Percentiles rank a stretch among this genome's conserved stretches.
Conservation (phyloP, 1,140 invertebrate species). For the Bombus confusus region DNA sequence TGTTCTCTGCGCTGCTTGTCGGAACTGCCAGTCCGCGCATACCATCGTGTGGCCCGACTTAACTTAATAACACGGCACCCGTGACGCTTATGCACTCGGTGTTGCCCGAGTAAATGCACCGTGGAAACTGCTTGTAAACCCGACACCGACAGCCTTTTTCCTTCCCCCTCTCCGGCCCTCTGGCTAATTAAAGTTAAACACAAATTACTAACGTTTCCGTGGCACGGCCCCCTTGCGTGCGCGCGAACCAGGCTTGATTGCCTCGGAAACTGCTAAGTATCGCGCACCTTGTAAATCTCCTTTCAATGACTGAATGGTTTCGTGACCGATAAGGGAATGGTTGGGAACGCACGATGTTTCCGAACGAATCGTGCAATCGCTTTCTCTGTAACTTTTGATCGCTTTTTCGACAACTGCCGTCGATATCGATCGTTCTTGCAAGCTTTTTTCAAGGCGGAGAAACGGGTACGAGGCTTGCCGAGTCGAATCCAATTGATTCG, state of each 20-base stretch:
- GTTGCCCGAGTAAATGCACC: slow-evolving; percentile 55
- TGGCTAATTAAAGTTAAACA: slow-evolving; percentile 53
- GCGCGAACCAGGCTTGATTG: not conserved
- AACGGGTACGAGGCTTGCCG: too few relatives aligned
- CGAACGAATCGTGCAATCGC: not conserved
- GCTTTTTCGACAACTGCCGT: not conserved
- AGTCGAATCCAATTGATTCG: too few relatives aligned
- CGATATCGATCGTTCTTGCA: not conserved
- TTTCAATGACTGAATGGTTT: slow-evolving; percentile 14
- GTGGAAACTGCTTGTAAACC: slow-evolving; percentile 24
- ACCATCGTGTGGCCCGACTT: slow-evolving; percentile 49
- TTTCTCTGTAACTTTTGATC: not conserved
- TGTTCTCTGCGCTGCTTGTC: slow-evolving; percentile 4
- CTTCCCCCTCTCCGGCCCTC: too few relatives aligned
- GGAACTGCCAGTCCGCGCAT: not conserved
- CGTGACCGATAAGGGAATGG: not conserved
- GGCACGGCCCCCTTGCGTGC: slow-evolving; percentile 12
- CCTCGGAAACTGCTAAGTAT: not conserved
- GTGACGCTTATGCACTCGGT: slow-evolving; percentile 64
- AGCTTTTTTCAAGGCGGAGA: too few relatives aligned
- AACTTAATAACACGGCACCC: slow-evolving; percentile 60
- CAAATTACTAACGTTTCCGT: slow-evolving; percentile 36
- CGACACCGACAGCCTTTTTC: not conserved
- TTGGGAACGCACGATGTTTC: not conserved
- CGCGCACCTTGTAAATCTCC: not conserved